Evolutionary conservation across 2,888 invertebrate genomes (phyloP).

Genomic region (Sipunculus nudus): DNA sequence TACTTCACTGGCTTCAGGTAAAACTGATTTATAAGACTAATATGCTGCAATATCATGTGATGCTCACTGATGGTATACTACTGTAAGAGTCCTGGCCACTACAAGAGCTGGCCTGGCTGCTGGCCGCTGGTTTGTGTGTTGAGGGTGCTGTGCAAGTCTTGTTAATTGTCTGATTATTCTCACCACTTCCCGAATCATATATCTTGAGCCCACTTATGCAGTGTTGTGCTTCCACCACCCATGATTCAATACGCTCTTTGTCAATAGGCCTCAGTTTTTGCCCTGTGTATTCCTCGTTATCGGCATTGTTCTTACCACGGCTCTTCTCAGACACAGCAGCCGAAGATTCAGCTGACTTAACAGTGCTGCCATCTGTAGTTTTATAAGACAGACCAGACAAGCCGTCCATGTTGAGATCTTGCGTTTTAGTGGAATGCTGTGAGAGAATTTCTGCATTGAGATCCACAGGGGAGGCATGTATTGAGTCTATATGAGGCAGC

Average conservation of each 20-base stretch:
- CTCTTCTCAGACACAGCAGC: neutral
- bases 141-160: too few species aligned
- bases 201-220: too few species aligned
- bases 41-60: too few species aligned
- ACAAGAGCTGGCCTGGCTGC: too few species aligned
- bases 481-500: constrained; percentile 59
- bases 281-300: too few species aligned
- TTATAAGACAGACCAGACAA: constrained; percentile 56
- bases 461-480: constrained; percentile 50
- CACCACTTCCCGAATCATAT: too few species aligned
- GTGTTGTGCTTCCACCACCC: constrained; percentile 59
- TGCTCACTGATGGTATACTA: too few species aligned
- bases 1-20: too few species aligned
- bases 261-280: constrained; percentile 43
- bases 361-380: constrained; percentile 45
- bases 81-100: too few species aligned
- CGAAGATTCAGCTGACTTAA: neutral
- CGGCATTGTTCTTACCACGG: neutral
- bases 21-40: too few species aligned
- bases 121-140: too few species aligned
- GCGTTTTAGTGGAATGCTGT: constrained; percentile 54
- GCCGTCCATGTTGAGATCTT: constrained; percentile 48
- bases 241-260: constrained; percentile 59
- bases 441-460: constrained; percentile 55
- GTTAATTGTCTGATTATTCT: too few species aligned